Conservation (phyloP, 2,888 invertebrate species). For the Drosophila barbarae region DNA sequence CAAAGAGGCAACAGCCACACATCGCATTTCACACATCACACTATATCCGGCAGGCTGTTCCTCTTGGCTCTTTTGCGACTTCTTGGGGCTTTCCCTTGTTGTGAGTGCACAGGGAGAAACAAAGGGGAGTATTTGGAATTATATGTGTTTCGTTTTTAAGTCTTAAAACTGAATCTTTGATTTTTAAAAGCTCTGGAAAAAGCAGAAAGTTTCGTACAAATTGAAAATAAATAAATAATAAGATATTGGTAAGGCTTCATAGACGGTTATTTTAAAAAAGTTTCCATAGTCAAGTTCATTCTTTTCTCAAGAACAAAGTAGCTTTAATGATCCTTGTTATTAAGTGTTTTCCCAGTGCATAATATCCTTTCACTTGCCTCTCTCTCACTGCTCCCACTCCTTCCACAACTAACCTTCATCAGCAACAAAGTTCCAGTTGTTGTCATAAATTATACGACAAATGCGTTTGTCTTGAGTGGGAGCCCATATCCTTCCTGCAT, state of each 20-base stretch:
- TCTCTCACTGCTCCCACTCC: not conserved
- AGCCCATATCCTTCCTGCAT: constrained; percentile 41
- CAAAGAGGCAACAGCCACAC: constrained; percentile 54
- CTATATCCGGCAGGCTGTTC: constrained; percentile 35
- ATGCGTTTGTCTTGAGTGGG: constrained; percentile 67
- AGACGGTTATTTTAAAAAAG: no score
- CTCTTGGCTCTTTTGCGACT: constrained; percentile 1
- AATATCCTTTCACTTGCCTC: not conserved
- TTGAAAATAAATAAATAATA: no score
- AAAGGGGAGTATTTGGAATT: no score
- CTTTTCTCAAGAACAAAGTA: no score
- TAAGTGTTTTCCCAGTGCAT: not conserved
- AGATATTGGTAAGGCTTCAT: no score
- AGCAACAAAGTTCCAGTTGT: constrained; percentile 47
- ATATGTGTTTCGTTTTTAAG: no score
- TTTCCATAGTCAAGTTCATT: not conserved
- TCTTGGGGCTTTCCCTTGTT: not conserved
- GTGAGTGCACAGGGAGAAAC: not conserved
- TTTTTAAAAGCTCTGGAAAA: no score
- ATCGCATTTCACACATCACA: constrained; percentile 54
- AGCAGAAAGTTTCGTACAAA: no score
- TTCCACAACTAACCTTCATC: constrained; percentile 1
- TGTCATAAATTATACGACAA: constrained; percentile 73
- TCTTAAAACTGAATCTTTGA: no score
- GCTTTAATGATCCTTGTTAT: not conserved